Evolutionary conservation across 1,140 invertebrate species (phyloP).

Genomic region (Lamellibrachia luymesi): DNA sequence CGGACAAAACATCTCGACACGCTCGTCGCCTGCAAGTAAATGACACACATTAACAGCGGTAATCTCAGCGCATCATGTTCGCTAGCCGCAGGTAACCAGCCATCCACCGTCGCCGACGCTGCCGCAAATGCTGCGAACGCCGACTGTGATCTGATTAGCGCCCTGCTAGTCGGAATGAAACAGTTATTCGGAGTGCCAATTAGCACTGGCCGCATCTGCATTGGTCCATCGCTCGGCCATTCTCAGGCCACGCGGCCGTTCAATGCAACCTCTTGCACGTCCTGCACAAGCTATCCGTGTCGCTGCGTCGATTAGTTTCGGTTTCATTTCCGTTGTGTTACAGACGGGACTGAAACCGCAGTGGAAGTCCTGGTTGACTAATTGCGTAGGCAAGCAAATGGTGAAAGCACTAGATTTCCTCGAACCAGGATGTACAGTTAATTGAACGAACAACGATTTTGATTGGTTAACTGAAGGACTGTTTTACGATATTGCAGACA

Average conservation of each 20-base stretch:
- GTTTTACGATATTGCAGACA: too few relatives aligned
- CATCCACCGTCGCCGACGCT: too few relatives aligned
- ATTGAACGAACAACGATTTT: too few relatives aligned
- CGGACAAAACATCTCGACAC: background rate
- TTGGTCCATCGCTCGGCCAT: background rate
- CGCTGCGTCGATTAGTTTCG: background rate
- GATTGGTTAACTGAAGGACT: too few relatives aligned
- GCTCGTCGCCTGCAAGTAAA: background rate
- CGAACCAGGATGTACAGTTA: too few relatives aligned
- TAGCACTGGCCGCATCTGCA: background rate
- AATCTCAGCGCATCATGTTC: background rate
- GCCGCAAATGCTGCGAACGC: background rate
- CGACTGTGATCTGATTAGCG: background rate
- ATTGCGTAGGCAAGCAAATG: background rate
- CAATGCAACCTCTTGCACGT: background rate
- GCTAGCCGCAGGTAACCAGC: background rate
- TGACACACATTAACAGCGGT: background rate
- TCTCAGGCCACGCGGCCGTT: background rate
- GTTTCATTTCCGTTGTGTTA: background rate
- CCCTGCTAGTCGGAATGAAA: background rate
- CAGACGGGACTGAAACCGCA: background rate
- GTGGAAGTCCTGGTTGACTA: background rate
- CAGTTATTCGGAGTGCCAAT: background rate
- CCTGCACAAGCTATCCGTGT: background rate
- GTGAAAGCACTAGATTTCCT: background rate